Conservation (phyloP, 1,140 invertebrate genomes). For the Agrilus planipennis region DNA sequence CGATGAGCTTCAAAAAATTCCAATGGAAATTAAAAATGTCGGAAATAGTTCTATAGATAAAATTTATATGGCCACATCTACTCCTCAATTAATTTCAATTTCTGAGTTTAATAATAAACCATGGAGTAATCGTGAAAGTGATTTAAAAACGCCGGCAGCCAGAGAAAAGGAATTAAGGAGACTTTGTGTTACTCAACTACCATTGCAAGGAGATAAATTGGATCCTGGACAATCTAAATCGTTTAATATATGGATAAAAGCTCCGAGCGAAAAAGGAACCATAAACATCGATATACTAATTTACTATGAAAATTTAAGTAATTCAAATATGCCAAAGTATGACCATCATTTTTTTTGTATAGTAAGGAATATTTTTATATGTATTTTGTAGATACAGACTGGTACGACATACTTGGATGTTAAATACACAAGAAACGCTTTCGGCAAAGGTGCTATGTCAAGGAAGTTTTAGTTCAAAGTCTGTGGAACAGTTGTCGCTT, state of each 20-base stretch:
- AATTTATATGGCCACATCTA: constrained; percentile 52
- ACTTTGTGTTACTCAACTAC: constrained; percentile 40
- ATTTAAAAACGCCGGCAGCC: constrained; percentile 29
- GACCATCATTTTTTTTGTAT: too few relatives aligned
- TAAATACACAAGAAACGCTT: constrained; percentile 57
- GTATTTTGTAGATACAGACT: constrained; percentile 45
- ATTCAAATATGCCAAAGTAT: constrained; percentile 35
- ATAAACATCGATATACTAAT: constrained; percentile 55
- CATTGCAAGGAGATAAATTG: constrained; percentile 35
- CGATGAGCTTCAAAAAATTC: constrained; percentile 56
- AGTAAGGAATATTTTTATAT: constrained; percentile 15
- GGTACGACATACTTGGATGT: constrained; percentile 52
- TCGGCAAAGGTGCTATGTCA: constrained; percentile 42
- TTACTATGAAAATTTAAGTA: constrained; percentile 52
- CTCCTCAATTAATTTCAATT: constrained; percentile 50
- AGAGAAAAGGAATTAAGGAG: constrained; percentile 37
- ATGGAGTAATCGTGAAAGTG: constrained; percentile 25
- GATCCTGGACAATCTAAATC: constrained; percentile 42
- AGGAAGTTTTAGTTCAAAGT: constrained; percentile 38
- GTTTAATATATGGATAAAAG: constrained; percentile 53
- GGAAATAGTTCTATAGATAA: constrained; percentile 52
- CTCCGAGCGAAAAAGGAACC: constrained; percentile 48
- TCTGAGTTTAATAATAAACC: constrained; percentile 18
- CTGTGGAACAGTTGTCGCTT: constrained; percentile 43
- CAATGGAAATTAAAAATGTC: constrained; percentile 55